Base-by-base conservation (phyloP, 1,140 invertebrate genomes). In the Drosophila fuyamai region DNA sequence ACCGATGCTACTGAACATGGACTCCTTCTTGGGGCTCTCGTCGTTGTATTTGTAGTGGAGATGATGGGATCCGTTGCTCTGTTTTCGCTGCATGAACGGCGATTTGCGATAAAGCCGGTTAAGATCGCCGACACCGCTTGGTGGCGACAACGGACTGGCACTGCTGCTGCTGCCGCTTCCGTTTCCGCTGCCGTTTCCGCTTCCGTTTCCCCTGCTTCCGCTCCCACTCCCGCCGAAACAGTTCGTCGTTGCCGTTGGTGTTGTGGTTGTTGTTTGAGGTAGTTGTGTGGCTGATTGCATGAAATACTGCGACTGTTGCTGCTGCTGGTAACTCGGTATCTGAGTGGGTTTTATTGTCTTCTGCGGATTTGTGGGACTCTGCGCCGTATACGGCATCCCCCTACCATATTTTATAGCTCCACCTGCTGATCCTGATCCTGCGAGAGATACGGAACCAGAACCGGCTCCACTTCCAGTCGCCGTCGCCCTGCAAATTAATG, bases 11-110 rank as follows among this genome's bases (percentile, higher is more conserved):
- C 81, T 91, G 14, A 92, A 83, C 47, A 92, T 78, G 16, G 91
- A 92, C 51, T 89, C 91, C 76, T 92, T 92, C 53, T 90, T 92
- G 63, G 91, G 91, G 40, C 90, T 92, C 75, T 89, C 86, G 14
- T 86, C 91, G 59, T 66, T 76, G 56, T 78, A 81, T 55, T 84
- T 83, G 65, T 72, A 73, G 36, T 71, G 59, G 16, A 68, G 38
- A 23, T 71, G 66, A 58, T 78, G 56, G 18, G 73, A 67, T n/a
- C 85, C 85, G 41, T 91, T 92, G 76, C 81, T 91, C 14, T 83
- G 61, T 66, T 92, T 92, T 10, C 90, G 85, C 54, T 92, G 91
- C 76, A 90, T 81, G 27, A 92, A 92, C 13, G 91, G 91, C 29
- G 91, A 92, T 27, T 92, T 92, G 56, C 79, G 85, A 65, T 92